These are phyloP conservation scores for Ganaspis brasiliensis DNA, from an alignment of 2,888 invertebrate genomes.

Conservation along the genomic window DNA sequence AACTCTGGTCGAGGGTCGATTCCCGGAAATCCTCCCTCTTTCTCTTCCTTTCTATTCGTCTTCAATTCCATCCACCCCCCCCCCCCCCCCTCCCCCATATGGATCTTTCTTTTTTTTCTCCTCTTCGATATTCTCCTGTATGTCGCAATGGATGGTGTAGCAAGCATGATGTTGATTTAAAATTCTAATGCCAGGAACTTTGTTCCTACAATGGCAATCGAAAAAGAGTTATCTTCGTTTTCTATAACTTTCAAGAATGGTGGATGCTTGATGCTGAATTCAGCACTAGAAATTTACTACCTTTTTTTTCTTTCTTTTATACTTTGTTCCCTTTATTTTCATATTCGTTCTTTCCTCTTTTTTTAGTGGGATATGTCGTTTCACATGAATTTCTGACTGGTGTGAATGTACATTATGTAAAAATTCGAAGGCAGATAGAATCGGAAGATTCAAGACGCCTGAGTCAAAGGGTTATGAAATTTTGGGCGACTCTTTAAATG, in stretches of 20 bases:
- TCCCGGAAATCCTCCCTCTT: constrained; percentile 8
- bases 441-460: not conserved
- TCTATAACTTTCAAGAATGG: not conserved
- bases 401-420: not conserved
- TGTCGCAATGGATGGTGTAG: constrained; percentile 28
- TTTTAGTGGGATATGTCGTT: constrained; percentile 6
- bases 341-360: not conserved
- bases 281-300: not conserved
- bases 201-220: constrained; percentile 38
- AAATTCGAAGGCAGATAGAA: constrained; percentile 14
- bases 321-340: not conserved
- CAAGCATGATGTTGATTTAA: constrained; percentile 37
- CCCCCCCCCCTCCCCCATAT: too few relatives aligned
- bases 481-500: constrained; percentile 66
- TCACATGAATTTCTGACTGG: not conserved
- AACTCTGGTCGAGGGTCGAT: constrained; percentile 9
- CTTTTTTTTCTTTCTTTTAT: not conserved
- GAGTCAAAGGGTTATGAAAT: constrained; percentile 71
- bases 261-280: not conserved
- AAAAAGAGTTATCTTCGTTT: constrained; percentile 19
- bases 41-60: constrained; percentile 29
- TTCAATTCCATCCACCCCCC: not conserved
- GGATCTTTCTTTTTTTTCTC: not conserved
- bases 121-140: not conserved
- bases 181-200: constrained; percentile 42